Conservation (phyloP, 2,888 invertebrate genomes). For the Ichneumoninae sp. region DNA sequence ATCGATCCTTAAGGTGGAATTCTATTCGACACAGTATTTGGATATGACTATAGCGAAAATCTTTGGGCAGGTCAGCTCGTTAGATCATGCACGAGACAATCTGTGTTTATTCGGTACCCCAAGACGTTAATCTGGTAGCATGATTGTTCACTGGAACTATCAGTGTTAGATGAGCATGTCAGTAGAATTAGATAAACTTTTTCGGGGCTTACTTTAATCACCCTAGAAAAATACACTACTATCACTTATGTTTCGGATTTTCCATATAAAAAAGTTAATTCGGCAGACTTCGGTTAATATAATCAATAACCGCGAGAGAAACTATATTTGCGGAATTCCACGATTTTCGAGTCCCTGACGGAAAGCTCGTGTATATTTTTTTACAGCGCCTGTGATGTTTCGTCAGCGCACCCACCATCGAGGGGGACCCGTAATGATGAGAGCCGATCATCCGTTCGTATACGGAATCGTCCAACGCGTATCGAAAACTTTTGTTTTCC, state of each 20-base stretch:
- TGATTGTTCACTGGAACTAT: no score
- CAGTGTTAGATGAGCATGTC: no score
- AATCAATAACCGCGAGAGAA: no score
- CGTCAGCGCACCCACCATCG: neutral
- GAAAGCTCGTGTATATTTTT: slow-evolving; percentile 5
- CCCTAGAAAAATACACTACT: no score
- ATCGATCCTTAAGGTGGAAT: slow-evolving; percentile 6
- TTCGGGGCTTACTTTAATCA: no score
- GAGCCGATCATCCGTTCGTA: slow-evolving; percentile 11
- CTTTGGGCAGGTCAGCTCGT: neutral
- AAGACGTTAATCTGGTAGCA: no score
- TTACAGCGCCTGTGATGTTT: neutral
- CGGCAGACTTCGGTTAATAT: no score
- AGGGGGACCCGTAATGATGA: neutral
- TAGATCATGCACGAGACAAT: neutral
- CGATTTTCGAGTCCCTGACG: neutral
- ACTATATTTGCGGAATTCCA: no score
- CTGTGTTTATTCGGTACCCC: no score
- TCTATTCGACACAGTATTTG: neutral
- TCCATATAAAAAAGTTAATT: no score
- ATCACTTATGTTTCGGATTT: no score
- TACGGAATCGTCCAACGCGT: neutral
- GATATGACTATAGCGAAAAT: neutral
- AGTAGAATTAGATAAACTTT: no score
- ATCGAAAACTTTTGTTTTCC: neutral